Conservation (phyloP, 2,797 vertebrate genomes). For the Pseudomugil tenellus region DNA sequence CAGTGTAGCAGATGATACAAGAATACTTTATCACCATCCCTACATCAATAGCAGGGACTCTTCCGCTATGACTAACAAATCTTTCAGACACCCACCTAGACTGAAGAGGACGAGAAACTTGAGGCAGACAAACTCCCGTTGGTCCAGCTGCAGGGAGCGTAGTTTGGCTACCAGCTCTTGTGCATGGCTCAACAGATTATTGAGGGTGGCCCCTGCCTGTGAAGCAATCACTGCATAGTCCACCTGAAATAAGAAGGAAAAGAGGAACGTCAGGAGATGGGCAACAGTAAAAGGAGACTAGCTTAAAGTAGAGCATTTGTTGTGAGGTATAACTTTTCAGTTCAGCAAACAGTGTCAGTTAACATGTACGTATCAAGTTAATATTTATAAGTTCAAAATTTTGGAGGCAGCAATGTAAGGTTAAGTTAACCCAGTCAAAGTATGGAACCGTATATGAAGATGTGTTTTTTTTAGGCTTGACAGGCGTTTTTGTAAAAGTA, state of each 20-base stretch:
- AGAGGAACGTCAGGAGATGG: constrained; percentile 4
- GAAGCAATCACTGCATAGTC: constrained; percentile 93
- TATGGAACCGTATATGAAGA: not conserved
- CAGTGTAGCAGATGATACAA: not conserved
- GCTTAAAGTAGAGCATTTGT: not conserved
- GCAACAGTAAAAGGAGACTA: not conserved
- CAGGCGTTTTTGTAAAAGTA: not conserved
- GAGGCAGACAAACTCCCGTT: constrained; percentile 98
- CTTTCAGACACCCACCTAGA: constrained; percentile 86
- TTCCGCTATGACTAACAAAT: not conserved
- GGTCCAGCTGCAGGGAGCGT: constrained; percentile 94
- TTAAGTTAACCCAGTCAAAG: not conserved
- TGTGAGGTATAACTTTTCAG: not conserved
- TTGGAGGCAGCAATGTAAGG: not conserved
- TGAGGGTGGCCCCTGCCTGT: constrained; percentile 94
- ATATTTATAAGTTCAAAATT: not conserved
- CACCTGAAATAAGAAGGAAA: constrained; percentile 85
- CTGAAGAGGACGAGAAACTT: constrained; percentile 99
- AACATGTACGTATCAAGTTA: not conserved
- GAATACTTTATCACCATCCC: not conserved
- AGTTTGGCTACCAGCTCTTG: constrained; percentile 95
- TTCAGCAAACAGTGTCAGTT: not conserved
- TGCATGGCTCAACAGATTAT: constrained; percentile 94
- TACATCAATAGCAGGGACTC: not conserved
- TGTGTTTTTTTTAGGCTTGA: not conserved